Base-by-base conservation (phyloP, 2,888 invertebrate genomes). In the Lasioglossum pauxillum region DNA sequence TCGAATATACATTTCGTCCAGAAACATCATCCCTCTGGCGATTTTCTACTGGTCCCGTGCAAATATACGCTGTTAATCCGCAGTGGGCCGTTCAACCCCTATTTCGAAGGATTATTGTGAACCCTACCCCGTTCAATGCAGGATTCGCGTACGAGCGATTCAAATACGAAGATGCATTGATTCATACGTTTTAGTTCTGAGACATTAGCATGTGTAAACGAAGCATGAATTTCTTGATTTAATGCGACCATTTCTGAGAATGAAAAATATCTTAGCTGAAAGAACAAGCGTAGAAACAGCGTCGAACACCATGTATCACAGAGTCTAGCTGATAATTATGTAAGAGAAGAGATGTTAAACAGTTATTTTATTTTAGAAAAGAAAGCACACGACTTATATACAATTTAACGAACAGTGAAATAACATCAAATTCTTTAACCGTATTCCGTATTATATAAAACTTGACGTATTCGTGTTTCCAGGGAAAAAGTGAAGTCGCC, bases 31-130 rank as follows among this genome's bases (percentile, higher is more conserved):
- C 76, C 44, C 35, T 10, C n/a, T 1, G 46, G 35, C 38, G 27
- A 69, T 49, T 27, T 8, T 53, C 46, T 44, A 1, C 14, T 14
- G n/a, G 46, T 67, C 67, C 49, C 46, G 49, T n/a, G 38, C 38
- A 67, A 49, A 53, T 69, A 49, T 14, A 82, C 19, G 27, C 85
- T 75, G 69, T 89, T 91, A 92, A 92, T 92, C 88, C 86, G 60
- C 75, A 75, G 74, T 75, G 75, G 84, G 81, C 80, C 77, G 87
- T 87, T 86, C 84, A 86, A 73, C 82, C 88, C 83, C 78, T 86
- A 74, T 82, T 81, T 76, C 81, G 77, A 77, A 75, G 85, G 89
- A 92, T 92, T 90, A 91, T 76, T 83, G 85, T 49, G 23, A 38
- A 41, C 69, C 69, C 35, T 23, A 19, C 12, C 5, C 35, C 19